Evolutionary conservation across 2,888 invertebrate species (phyloP).

Genomic region (Strigamia maritima): DNA sequence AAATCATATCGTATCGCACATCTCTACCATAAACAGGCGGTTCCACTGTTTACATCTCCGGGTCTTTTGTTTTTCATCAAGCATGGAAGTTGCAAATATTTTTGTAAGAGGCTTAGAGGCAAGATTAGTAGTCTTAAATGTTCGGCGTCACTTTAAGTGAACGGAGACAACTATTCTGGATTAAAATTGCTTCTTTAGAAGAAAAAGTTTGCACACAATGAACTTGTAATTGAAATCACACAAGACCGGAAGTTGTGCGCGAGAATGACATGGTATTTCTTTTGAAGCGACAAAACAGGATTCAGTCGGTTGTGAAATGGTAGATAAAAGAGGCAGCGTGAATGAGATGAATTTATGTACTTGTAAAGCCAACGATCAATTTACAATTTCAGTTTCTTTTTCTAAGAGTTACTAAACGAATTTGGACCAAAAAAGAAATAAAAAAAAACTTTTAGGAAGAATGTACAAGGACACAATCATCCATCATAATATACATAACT

Average conservation of each 20-base stretch:
- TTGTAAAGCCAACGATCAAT: not conserved
- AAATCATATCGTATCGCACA: too few relatives aligned
- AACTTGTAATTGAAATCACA: not conserved
- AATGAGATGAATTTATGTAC: not conserved
- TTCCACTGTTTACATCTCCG: too few relatives aligned
- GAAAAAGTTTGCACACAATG: not conserved
- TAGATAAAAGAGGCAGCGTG: not conserved
- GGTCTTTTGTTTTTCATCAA: too few relatives aligned
- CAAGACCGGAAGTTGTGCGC: not conserved
- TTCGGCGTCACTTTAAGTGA: too few relatives aligned
- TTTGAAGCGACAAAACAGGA: not conserved
- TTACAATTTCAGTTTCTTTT: not conserved
- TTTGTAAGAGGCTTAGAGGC: too few relatives aligned
- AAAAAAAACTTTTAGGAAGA: not conserved
- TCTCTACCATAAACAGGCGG: too few relatives aligned
- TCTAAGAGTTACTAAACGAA: not conserved
- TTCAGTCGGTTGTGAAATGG: not conserved
- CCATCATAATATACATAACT: not conserved
- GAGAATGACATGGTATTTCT: not conserved
- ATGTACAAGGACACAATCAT: not conserved
- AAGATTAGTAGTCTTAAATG: too few relatives aligned
- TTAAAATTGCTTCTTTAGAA: too few relatives aligned
- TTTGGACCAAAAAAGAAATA: not conserved
- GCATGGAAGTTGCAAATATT: too few relatives aligned
- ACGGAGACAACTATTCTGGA: too few relatives aligned